A percentile compares a stretch with the other conserved stretches of the same genome.
Conservation (phyloP, 2,797 vertebrate species). For the Malurus splendens region DNA sequence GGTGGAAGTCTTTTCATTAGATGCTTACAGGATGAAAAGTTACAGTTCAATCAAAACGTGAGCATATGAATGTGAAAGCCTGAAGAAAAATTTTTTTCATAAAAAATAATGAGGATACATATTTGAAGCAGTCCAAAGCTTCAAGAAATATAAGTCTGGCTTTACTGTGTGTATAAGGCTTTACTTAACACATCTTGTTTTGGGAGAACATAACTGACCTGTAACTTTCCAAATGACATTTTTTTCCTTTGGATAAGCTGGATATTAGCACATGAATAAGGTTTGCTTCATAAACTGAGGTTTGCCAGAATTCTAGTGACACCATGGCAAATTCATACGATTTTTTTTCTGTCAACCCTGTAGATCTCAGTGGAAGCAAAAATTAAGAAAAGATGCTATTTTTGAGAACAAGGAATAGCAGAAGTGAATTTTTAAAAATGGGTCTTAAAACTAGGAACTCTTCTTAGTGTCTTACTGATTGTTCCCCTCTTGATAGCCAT, state of each 20-base stretch:
- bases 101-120: neutral
- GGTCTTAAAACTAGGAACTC: neutral
- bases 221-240: neutral
- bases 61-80: conserved; percentile 27
- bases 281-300: neutral
- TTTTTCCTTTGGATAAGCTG: neutral
- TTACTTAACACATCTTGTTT: neutral
- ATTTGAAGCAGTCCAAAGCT: conserved; percentile 1
- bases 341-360: neutral
- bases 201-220: neutral
- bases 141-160: neutral
- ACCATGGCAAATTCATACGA: neutral
- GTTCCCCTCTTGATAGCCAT: neutral
- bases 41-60: conserved; percentile 12
- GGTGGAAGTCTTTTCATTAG: conserved; percentile 49
- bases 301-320: neutral
- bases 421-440: neutral
- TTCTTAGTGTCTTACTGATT: neutral
- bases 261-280: neutral
- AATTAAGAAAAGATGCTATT: neutral
- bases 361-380: neutral
- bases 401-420: neutral
- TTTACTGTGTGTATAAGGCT: neutral
- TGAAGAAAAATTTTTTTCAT: conserved; percentile 26
- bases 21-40: conserved; percentile 18